These are phyloP conservation scores for Stichopus horrens DNA, from an alignment of 53 echinoderm and acorn worm species.

Conservation along the genomic window DNA sequence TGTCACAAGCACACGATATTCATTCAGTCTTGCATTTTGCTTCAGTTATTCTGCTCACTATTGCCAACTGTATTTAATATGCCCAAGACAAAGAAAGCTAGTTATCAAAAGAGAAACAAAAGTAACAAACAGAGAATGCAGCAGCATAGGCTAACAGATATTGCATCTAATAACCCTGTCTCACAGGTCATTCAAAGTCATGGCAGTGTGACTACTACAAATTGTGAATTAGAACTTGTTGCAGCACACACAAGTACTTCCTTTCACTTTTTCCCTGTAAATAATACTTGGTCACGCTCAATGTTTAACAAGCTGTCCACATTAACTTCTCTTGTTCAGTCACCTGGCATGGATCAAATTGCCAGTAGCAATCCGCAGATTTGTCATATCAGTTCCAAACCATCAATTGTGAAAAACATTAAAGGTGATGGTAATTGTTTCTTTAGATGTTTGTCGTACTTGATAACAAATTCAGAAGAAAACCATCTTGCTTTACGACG, in stretches of 20 bases:
- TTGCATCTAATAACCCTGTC: neutral
- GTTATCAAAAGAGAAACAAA: neutral
- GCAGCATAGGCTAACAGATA: neutral
- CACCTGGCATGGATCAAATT: neutral
- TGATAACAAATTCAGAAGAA: conserved; percentile 8
- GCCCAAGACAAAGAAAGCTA: neutral
- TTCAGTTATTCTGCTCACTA: too few relatives aligned
- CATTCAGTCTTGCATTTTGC: too few relatives aligned
- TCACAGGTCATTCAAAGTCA: neutral
- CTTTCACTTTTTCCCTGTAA: conserved; percentile 35
- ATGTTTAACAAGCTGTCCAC: neutral
- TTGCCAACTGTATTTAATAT: neutral
- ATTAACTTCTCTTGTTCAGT: neutral
- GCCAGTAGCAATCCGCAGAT: neutral
- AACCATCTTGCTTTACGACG: too few relatives aligned
- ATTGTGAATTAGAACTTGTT: neutral
- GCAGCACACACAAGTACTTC: neutral
- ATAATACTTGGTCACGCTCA: neutral
- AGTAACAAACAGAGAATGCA: neutral
- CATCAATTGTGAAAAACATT: neutral
- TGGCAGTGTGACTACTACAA: neutral
- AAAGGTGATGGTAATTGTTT: conserved; percentile 43
- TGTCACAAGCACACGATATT: too few relatives aligned
- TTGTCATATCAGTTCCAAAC: neutral
- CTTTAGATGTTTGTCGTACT: conserved; percentile 19